These are phyloP conservation scores for Poecilia wingei DNA, from an alignment of 2,797 vertebrate genomes.

Conservation along the genomic window DNA sequence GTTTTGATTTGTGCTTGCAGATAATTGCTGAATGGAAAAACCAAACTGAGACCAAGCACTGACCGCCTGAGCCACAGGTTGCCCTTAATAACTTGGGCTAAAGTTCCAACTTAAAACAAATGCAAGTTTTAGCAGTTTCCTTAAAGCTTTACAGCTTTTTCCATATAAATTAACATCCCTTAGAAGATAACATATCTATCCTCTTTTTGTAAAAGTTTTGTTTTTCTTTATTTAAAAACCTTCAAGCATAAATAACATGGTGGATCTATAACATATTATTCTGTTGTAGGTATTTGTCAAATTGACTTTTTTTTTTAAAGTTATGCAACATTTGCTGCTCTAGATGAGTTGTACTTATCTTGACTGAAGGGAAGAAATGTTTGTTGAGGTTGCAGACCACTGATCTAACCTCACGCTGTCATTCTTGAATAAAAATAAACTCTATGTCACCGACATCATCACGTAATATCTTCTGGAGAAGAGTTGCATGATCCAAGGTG, in stretches of 20 bases:
- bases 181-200: neutral
- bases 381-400: neutral
- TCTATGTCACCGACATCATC: neutral
- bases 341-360: neutral
- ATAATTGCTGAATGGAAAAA: neutral
- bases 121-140: neutral
- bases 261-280: neutral
- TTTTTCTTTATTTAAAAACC: neutral
- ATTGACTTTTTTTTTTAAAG: neutral
- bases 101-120: neutral
- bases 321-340: neutral
- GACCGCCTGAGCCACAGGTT: neutral
- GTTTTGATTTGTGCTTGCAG: neutral
- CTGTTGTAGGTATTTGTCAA: neutral
- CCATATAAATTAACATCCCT: neutral
- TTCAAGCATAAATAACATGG: neutral
- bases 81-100: neutral
- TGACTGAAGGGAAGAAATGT: neutral
- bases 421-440: neutral
- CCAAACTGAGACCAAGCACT: neutral
- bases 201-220: neutral
- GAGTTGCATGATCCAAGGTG: neutral
- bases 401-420: neutral
- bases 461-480: neutral
- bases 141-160: neutral